These are phyloP conservation scores for Anticlea derivata DNA, from an alignment of 2,888 invertebrate genomes.

Conservation along the genomic window DNA sequence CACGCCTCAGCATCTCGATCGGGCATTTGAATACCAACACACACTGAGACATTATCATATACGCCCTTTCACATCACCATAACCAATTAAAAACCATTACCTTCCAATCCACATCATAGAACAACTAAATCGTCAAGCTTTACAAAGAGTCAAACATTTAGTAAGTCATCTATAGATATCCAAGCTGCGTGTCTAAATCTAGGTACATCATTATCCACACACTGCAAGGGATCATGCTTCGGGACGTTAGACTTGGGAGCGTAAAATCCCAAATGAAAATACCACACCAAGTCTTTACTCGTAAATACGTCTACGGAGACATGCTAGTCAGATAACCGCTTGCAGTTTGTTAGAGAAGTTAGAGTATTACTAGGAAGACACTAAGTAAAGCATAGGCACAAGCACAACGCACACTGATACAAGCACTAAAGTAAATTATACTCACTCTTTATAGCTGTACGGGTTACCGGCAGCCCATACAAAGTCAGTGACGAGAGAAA, in stretches of 20 bases:
- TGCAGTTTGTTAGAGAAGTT: slow-evolving; percentile 75
- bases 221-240: slow-evolving; percentile 80
- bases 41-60: slow-evolving; percentile 77
- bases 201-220: slow-evolving; percentile 61
- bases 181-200: slow-evolving; percentile 74
- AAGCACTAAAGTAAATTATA: slow-evolving; percentile 86
- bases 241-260: slow-evolving; percentile 63
- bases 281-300: slow-evolving; percentile 65
- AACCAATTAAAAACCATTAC: slow-evolving; percentile 82
- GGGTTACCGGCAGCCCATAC: slow-evolving; percentile 88
- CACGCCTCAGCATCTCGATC: slow-evolving; percentile 81
- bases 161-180: slow-evolving; percentile 69
- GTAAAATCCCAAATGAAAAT: slow-evolving; percentile 47
- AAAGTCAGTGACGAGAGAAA: slow-evolving; percentile 87
- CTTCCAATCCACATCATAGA: slow-evolving; percentile 82
- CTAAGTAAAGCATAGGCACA: slow-evolving; percentile 79
- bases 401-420: slow-evolving; percentile 80
- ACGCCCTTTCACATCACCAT: slow-evolving; percentile 80
- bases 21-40: slow-evolving; percentile 91
- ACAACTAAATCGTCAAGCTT: slow-evolving; percentile 80
- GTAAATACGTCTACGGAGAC: slow-evolving; percentile 57
- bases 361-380: slow-evolving; percentile 71
- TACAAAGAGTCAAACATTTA: slow-evolving; percentile 80
- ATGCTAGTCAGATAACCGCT: slow-evolving; percentile 69
- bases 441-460: slow-evolving; percentile 88